A percentile compares a stretch with the other conserved stretches of the same genome.
Evolutionary conservation across 2,888 invertebrate species (phyloP).

Genomic region (Melanotus villosus): DNA sequence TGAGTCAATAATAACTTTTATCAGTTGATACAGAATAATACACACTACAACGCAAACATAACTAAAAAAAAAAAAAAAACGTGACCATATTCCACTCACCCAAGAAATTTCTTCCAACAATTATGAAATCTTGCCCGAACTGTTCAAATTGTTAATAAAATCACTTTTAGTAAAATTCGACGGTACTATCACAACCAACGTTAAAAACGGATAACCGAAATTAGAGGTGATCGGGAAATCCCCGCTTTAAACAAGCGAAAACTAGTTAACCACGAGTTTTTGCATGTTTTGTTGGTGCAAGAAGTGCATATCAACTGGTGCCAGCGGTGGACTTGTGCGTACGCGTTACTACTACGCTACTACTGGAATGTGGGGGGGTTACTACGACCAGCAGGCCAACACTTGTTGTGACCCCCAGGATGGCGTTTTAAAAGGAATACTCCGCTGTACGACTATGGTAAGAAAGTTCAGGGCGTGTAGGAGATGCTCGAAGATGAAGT

Average conservation of each 20-base stretch:
- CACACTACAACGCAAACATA: no score
- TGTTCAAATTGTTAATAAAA: not conserved
- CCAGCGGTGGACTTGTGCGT: slow-evolving; percentile 51
- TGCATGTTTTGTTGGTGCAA: slow-evolving; percentile 27
- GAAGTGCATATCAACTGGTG: slow-evolving; percentile 48
- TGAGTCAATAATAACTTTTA: slow-evolving; percentile 21
- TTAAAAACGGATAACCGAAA: not conserved
- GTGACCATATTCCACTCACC: not conserved
- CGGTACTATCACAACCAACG: not conserved
- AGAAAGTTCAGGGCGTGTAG: slow-evolving; percentile 67
- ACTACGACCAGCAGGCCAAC: slow-evolving; percentile 62
- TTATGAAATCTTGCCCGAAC: not conserved
- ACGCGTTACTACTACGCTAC: slow-evolving; percentile 61
- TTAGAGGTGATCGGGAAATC: not conserved
- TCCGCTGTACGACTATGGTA: slow-evolving; percentile 59
- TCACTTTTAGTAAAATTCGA: not conserved
- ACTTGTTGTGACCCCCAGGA: slow-evolving; percentile 42
- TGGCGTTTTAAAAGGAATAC: slow-evolving; percentile 45
- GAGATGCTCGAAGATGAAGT: slow-evolving; percentile 61
- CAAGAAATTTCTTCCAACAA: not conserved
- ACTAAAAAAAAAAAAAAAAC: not conserved
- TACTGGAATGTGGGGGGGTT: slow-evolving; percentile 66
- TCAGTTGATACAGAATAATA: no score
- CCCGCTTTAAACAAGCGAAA: not conserved
- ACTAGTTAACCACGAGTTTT: not conserved